phyloP scores from a whole-genome alignment of 2,113 vertebrate species.

The Maccullochella peelii region DNA sequence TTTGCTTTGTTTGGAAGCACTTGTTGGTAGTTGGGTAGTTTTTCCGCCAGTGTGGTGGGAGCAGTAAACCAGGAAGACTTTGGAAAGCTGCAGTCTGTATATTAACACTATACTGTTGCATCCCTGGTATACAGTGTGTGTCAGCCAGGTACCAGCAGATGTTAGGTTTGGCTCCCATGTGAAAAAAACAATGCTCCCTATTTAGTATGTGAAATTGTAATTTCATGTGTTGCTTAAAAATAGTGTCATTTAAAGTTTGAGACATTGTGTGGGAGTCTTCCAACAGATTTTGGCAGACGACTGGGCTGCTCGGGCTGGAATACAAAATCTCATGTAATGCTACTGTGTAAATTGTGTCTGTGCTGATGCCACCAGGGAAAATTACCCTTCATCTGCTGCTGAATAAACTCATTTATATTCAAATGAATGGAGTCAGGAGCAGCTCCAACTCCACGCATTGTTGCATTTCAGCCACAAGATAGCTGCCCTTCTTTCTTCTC shows the following conservation, averaged over 20 bases:
- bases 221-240: not conserved
- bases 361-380: constrained; percentile 4
- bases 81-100: not conserved
- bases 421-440: constrained; percentile 27
- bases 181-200: not conserved
- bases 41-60: constrained; percentile 22
- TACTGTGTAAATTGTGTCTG: constrained; percentile 4
- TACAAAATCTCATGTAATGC: constrained; percentile 20
- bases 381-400: constrained; percentile 3
- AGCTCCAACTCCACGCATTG: not conserved
- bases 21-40: constrained; percentile 2
- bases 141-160: not conserved
- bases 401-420: constrained; percentile 43
- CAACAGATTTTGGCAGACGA: not conserved
- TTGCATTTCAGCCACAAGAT: constrained; percentile 18
- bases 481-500: constrained; percentile 23
- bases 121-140: not conserved
- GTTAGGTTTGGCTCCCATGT: not conserved
- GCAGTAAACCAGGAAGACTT: constrained; percentile 4
- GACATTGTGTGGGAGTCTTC: not conserved
- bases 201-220: not conserved
- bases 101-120: not conserved
- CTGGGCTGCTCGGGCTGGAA: not conserved
- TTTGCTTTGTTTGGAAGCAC: constrained; percentile 9
- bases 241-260: constrained; percentile 15